Conservation (phyloP, 2,888 invertebrate species). For the Oxyteleia sp. region DNA sequence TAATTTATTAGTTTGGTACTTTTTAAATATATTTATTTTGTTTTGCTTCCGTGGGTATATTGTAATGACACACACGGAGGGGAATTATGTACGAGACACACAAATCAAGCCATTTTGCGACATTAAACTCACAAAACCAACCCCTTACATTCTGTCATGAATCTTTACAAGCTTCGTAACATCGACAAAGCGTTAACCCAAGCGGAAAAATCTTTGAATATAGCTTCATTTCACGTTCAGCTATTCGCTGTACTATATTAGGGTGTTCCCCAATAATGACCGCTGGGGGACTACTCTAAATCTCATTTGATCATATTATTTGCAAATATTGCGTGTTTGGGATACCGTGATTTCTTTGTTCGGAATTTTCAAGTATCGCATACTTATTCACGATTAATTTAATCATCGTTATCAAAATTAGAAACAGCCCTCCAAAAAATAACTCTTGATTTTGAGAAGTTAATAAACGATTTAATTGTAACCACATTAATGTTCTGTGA, state of each 20-base stretch:
- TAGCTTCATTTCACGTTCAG: conserved; percentile 54
- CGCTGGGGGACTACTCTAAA: conserved; percentile 48
- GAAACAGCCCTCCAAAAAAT: too few relatives aligned
- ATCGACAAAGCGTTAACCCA: conserved; percentile 55
- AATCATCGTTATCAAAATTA: too few relatives aligned
- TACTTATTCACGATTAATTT: too few relatives aligned
- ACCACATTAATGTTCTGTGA: too few relatives aligned
- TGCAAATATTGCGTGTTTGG: conserved; percentile 37
- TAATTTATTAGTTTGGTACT: too few relatives aligned
- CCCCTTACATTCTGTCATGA: conserved; percentile 60
- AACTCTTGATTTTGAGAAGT: too few relatives aligned
- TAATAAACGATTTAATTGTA: too few relatives aligned
- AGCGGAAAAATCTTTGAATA: conserved; percentile 67
- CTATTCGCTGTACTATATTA: conserved; percentile 44
- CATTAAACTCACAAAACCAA: conserved; percentile 54
- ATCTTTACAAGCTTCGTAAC: conserved; percentile 59
- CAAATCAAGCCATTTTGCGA: conserved; percentile 68
- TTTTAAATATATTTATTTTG: too few relatives aligned
- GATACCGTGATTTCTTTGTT: too few relatives aligned
- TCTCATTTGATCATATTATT: conserved; percentile 60
- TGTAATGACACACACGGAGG: conserved; percentile 30
- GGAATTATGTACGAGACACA: conserved; percentile 43
- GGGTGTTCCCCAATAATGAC: conserved; percentile 48
- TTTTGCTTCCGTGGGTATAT: background rate
- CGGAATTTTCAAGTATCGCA: too few relatives aligned